Evolutionary conservation across 2,113 vertebrate genomes (phyloP).

Genomic region (Brachirus orientalis): DNA sequence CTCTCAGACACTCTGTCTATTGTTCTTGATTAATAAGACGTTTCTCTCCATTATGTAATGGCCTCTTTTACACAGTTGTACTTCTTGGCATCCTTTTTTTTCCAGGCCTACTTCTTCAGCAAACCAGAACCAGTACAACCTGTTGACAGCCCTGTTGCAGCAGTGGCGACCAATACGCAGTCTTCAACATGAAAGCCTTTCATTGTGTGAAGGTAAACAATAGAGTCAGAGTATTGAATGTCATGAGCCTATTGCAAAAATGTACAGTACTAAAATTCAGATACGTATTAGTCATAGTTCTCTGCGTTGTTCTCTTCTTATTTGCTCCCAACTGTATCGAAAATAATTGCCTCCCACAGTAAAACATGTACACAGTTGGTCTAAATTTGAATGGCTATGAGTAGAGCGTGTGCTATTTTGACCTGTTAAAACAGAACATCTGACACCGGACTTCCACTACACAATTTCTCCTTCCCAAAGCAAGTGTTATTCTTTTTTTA

Average conservation of each 20-base stretch:
- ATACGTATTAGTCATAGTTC: constrained; percentile 3
- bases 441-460: constrained; percentile 72
- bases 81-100: constrained; percentile 4
- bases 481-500: constrained; percentile 64
- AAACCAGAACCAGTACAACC: constrained; percentile 62
- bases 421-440: constrained; percentile 36
- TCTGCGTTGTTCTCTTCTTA: not conserved
- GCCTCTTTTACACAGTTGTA: not conserved
- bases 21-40: not conserved
- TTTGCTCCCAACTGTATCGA: not conserved
- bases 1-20: constrained; percentile 1
- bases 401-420: constrained; percentile 10
- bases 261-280: constrained; percentile 8
- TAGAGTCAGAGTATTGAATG: not conserved
- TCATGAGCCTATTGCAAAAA: not conserved
- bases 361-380: not conserved
- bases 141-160: constrained; percentile 27
- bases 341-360: not conserved
- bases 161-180: constrained; percentile 30
- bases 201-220: constrained; percentile 60
- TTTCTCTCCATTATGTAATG: constrained; percentile 8
- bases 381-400: not conserved
- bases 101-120: constrained; percentile 92
- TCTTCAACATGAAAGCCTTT: constrained; percentile 61
- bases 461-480: constrained; percentile 68